These are phyloP conservation scores for Nesidiocoris tenuis DNA, from an alignment of 2,888 invertebrate species.

Conservation along the genomic window DNA sequence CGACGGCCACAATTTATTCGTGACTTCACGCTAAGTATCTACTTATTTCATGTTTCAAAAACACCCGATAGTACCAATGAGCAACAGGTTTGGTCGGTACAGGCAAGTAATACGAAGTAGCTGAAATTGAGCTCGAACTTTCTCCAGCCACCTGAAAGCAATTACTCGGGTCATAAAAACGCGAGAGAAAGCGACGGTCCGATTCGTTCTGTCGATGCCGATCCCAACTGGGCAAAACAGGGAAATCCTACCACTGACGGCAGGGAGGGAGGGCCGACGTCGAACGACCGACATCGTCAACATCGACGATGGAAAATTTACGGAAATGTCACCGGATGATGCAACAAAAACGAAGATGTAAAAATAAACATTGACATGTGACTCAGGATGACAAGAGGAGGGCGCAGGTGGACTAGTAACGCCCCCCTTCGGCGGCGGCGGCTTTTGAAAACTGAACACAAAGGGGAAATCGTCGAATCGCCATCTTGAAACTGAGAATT, in stretches of 20 bases:
- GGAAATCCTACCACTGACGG: neutral
- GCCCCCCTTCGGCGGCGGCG: slow-evolving; percentile 44
- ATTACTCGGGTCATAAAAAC: neutral
- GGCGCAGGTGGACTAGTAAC: slow-evolving; percentile 28
- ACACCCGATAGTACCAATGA: too few relatives aligned
- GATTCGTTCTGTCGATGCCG: neutral
- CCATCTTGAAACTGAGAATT: slow-evolving; percentile 47
- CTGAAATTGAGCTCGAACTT: too few relatives aligned
- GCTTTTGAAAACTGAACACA: slow-evolving; percentile 8
- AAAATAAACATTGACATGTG: slow-evolving; percentile 38
- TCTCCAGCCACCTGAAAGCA: slow-evolving; percentile 7
- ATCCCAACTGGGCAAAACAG: neutral
- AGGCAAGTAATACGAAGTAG: too few relatives aligned
- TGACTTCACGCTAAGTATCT: too few relatives aligned
- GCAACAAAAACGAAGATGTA: neutral
- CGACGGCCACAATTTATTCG: too few relatives aligned
- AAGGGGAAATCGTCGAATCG: slow-evolving; percentile 42
- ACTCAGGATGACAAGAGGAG: neutral
- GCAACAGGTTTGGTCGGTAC: too few relatives aligned
- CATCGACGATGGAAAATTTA: slow-evolving; percentile 2
- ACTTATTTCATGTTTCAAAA: too few relatives aligned
- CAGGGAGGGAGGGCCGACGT: neutral
- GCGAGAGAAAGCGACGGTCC: slow-evolving; percentile 13
- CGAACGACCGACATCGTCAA: too few relatives aligned
- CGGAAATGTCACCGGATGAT: neutral